A percentile compares a stretch with the other conserved stretches of the same genome.
Conservation (phyloP, 2,888 invertebrate species). For the Archips xylosteana region DNA sequence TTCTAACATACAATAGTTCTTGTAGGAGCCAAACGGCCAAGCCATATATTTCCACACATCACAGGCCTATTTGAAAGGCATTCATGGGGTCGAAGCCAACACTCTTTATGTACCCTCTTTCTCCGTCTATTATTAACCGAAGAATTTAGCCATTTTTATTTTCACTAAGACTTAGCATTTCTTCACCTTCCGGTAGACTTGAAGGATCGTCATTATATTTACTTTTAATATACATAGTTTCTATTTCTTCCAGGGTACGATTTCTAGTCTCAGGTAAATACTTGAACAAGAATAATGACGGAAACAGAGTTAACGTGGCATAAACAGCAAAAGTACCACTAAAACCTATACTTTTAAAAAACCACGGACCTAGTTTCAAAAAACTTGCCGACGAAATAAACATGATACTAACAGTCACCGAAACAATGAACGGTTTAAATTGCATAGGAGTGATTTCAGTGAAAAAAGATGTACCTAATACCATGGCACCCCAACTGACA, state of each 20-base stretch:
- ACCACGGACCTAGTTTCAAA: conserved; percentile 2
- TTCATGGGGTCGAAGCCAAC: no score
- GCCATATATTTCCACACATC: no score
- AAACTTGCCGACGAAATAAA: background rate
- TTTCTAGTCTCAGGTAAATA: conserved; percentile 15
- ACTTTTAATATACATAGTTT: background rate
- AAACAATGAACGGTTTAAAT: background rate
- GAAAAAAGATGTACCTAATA: background rate
- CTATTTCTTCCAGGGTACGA: background rate
- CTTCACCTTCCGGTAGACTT: background rate
- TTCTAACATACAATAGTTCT: no score
- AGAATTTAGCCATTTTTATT: background rate
- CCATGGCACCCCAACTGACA: conserved; percentile 7
- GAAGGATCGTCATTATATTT: background rate
- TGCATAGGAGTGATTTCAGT: conserved; percentile 2
- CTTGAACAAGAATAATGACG: background rate
- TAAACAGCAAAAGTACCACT: conserved; percentile 4
- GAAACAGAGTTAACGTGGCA: background rate
- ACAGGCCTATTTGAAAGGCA: no score
- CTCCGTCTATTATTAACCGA: no score
- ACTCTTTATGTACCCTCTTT: no score
- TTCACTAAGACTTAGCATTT: background rate
- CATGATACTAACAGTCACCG: background rate
- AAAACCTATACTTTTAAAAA: conserved; percentile 1
- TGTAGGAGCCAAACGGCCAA: no score